These are phyloP conservation scores for Lasioglossum leucozonium DNA, from an alignment of 2,888 invertebrate species.

Conservation along the genomic window DNA sequence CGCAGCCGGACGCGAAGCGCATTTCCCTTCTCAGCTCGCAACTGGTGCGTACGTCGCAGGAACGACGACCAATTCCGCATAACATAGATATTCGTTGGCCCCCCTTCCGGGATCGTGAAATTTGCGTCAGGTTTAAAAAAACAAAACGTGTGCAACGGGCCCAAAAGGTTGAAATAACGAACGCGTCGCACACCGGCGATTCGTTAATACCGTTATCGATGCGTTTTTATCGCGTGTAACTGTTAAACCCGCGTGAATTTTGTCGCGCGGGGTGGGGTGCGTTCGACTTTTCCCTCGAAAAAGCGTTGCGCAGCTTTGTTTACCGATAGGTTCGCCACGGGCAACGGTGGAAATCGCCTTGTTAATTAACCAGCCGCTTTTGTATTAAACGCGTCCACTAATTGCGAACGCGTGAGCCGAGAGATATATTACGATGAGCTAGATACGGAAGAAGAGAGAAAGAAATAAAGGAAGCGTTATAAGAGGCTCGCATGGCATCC, in stretches of 20 bases:
- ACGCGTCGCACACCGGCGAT: conserved; percentile 12
- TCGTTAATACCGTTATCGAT: conserved; percentile 40
- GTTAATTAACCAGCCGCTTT: conserved; percentile 69
- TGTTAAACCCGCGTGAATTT: conserved; percentile 21
- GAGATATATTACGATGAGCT: conserved; percentile 76
- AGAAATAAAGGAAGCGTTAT: conserved; percentile 59
- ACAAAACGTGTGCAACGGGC: neutral
- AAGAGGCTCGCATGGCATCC: conserved; percentile 66
- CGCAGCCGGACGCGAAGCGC: conserved; percentile 53
- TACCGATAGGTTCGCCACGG: conserved; percentile 32
- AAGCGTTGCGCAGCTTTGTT: conserved; percentile 21
- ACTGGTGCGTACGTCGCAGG: conserved; percentile 44
- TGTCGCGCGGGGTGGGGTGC: neutral
- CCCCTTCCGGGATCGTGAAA: too few species aligned
- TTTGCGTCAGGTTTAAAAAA: too few species aligned
- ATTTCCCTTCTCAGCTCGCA: conserved; percentile 53
- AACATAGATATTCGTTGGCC: too few species aligned
- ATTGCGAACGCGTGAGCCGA: conserved; percentile 76
- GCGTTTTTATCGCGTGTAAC: conserved; percentile 29
- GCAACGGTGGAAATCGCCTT: conserved; percentile 55
- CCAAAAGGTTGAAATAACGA: conserved; percentile 30
- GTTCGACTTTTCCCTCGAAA: conserved; percentile 2
- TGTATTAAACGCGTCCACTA: conserved; percentile 72
- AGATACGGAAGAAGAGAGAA: conserved; percentile 64
- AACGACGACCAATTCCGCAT: neutral